Evolutionary conservation across 2,888 invertebrate genomes (phyloP).

Genomic region (Harpalus rubripes): DNA sequence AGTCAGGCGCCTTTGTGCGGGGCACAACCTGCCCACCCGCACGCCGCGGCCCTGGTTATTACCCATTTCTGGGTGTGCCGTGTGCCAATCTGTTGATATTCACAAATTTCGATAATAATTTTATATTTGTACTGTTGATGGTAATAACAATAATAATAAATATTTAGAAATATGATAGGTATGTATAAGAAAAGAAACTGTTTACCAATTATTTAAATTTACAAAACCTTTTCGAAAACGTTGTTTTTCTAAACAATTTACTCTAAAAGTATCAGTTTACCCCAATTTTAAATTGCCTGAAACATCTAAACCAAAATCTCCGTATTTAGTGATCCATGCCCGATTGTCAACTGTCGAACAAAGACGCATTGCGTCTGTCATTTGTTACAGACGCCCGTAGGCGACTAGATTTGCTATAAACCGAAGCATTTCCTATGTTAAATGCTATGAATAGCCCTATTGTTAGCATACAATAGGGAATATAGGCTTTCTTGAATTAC

Average conservation of each 20-base stretch:
- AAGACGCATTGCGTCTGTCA: conserved; percentile 34
- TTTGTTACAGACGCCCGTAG: conserved; percentile 31
- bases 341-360: conserved; percentile 56
- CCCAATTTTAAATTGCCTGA: conserved; percentile 2
- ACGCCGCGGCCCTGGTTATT: too few species aligned
- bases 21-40: too few species aligned
- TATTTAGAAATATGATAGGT: neutral
- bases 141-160: too few species aligned
- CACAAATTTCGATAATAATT: too few species aligned
- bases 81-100: too few species aligned
- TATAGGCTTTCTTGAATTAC: conserved; percentile 52
- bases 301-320: conserved; percentile 17
- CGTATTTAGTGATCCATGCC: neutral
- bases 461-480: conserved; percentile 23
- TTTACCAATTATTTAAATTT: neutral
- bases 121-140: too few species aligned
- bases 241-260: conserved; percentile 1
- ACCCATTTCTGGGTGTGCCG: too few species aligned
- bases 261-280: conserved; percentile 9
- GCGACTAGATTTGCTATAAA: conserved; percentile 29
- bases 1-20: too few species aligned
- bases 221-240: neutral
- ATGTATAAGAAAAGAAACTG: neutral
- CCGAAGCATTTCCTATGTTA: conserved; percentile 24
- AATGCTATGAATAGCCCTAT: conserved; percentile 11